phyloP scores from a whole-genome alignment of 1,140 invertebrate genomes.

The Acarapis woodi region DNA sequence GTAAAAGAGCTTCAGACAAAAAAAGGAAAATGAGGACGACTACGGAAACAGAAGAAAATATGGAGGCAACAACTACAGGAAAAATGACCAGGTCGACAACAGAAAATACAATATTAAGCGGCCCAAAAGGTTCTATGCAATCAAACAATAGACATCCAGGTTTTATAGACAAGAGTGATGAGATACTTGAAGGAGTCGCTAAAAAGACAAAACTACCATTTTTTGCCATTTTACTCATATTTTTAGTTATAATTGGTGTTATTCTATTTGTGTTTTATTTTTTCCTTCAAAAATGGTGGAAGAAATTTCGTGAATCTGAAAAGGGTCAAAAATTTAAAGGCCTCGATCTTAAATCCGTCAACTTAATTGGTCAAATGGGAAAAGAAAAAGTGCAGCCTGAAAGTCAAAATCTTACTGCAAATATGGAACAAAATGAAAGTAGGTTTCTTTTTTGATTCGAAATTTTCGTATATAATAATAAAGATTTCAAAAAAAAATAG shows the following conservation, averaged over 20 bases:
- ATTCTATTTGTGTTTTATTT: constrained; percentile 66
- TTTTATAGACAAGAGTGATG: constrained; percentile 17
- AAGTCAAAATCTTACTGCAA: constrained; percentile 84
- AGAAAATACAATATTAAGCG: too few relatives aligned
- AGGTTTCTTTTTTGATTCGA: too few relatives aligned
- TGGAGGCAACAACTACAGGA: too few relatives aligned
- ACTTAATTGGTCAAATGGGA: constrained; percentile 71
- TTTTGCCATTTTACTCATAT: constrained; percentile 37
- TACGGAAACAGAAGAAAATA: too few relatives aligned
- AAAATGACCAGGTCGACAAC: too few relatives aligned
- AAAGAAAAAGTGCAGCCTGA: constrained; percentile 97
- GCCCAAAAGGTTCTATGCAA: too few relatives aligned
- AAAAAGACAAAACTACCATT: constrained; percentile 33
- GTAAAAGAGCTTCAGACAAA: too few relatives aligned
- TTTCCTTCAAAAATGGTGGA: constrained; percentile 76
- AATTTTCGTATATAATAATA: too few relatives aligned
- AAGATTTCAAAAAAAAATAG: too few relatives aligned
- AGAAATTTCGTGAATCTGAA: constrained; percentile 74
- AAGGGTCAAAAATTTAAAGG: constrained; percentile 83
- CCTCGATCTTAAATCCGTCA: constrained; percentile 83
- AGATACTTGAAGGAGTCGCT: constrained; percentile 22
- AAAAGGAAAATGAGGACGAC: too few relatives aligned
- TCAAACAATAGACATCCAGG: too few relatives aligned
- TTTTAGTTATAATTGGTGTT: constrained; percentile 34
- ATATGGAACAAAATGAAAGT: constrained; percentile 65